Evolutionary conservation across 2,797 vertebrate genomes (phyloP), one percentile per base, ranked within the genome.

Genomic region (Sphaeramia orbicularis): DNA sequence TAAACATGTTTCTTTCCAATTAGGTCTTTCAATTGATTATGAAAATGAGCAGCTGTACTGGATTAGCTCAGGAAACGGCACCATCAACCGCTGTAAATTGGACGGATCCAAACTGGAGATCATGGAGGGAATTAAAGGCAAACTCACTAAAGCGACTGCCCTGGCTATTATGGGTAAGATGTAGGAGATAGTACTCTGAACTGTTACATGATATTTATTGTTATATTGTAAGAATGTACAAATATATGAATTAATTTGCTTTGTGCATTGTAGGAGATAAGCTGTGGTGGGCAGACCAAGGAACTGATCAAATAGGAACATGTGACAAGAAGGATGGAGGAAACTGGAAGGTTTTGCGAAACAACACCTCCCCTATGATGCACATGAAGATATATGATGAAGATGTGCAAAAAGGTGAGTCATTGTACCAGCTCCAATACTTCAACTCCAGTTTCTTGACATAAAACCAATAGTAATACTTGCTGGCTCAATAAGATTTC

Each of bases 321-420:
- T 99, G 97, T 87, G 95, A 95, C 85, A 99, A 98, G 91, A 94
- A 93, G 1, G 95, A 97, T 0, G 97, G 96, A 10, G 95, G 92
- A 6, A 90, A 95, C 36, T 92, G 91, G 21, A 95, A 95, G 71
- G 92, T 98, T 51, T 66, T 95, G 64, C 86, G 97, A 42, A 97
- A 97, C 84, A 95, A 95, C 90, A 99, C 97, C 6, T 96, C 97
- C 0, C 83, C 96, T 15, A 97, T 99, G 85, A 98, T 98, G 96
- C 96, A 99, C 89, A 98, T 99, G 97, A 97, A 95, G 86, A 95
- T 99, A 57, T 99, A 98, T 1, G 95, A 99, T 0, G 97, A 98
- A 87, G 95, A 91, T 37, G 88, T 96, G 55, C 97, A 98, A 84
- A 93, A 94, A 67, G 95, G 97, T 97, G 75, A 35, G 32, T 35